phyloP scores from a whole-genome alignment of 2,113 vertebrate species.

The Haemorhous mexicanus region DNA sequence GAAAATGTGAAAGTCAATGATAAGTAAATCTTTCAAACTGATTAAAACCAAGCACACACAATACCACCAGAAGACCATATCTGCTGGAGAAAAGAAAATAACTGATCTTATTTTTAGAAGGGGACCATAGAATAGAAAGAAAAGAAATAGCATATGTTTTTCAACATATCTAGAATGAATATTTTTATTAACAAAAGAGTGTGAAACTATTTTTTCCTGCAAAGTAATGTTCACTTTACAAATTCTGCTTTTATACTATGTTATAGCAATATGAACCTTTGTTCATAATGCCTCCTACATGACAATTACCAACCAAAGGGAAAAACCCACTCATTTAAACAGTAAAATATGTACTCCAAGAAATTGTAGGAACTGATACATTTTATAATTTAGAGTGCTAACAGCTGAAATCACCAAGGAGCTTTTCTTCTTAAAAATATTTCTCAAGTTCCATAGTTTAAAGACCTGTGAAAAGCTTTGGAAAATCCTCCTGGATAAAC shows the following conservation, averaged over 20 bases:
- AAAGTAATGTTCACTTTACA: constrained; percentile 39
- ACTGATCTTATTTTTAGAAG: neutral
- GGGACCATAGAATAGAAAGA: neutral
- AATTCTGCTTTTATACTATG: constrained; percentile 24
- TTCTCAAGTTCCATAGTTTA: neutral
- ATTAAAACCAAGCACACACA: neutral
- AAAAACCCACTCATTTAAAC: constrained; percentile 26
- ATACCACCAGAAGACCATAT: neutral
- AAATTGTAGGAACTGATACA: constrained; percentile 27
- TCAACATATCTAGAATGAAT: neutral
- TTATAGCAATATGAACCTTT: constrained; percentile 7
- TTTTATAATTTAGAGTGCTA: constrained; percentile 41
- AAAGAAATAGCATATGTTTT: neutral
- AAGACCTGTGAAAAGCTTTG: constrained; percentile 8
- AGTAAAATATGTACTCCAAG: neutral
- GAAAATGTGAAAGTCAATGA: neutral
- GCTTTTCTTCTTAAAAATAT: neutral
- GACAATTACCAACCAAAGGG: constrained; percentile 12
- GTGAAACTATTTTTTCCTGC: constrained; percentile 5
- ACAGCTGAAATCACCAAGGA: neutral
- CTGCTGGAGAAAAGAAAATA: neutral
- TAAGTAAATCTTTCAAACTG: neutral
- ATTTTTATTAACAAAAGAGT: constrained; percentile 49
- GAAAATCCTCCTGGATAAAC: neutral
- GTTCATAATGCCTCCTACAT: constrained; percentile 36